Base-by-base conservation (phyloP, 2,888 invertebrate species). In the Pseudococcus jackbeardsleyi region DNA sequence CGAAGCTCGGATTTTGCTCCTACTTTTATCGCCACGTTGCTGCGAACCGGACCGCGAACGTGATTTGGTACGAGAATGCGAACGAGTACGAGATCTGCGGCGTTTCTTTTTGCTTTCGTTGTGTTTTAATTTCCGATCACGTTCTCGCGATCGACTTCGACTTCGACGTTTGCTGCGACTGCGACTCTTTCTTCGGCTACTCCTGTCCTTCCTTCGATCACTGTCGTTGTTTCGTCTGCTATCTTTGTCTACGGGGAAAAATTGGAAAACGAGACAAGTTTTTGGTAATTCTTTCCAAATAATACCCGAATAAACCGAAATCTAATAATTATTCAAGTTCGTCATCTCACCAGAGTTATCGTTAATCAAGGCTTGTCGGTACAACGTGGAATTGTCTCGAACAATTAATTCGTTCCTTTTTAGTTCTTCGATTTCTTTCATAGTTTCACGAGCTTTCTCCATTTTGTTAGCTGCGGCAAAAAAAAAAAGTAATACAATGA, bases 361-460 rank as follows among this genome's bases (percentile, higher is more conserved):
- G 59, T 84, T 84, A 15, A 88, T 12, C 22, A 84, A 84, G 0
- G 46, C 42, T 22, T 88, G 84, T 59, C 84, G 88, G 26, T 88
- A 88, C n/a, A 82, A 9, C 79, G 72, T 12, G 17, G 87, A 33
- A 72, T 22, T 84, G 19, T 89, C 89, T 50, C 88, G 85, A 33
- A 88, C 82, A 54, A 89, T 48, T 39, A 89, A 0, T 54, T 89
- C 89, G 19, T 84, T 84, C 88, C 89, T 89, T 72, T 89, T 89
- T 42, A 89, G 82, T 86, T 89, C 89, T 89, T 89, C 89, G 19
- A 89, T 89, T 89, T 89, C 89, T 88, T 89, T 89, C 22, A 89
- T 89, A n/a, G 89, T 89, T 88, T 89, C 89, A 59, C 89, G 88
- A 17, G 89, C 89, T 72, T 89, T 89, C 50, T 89, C 89, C 72